These are phyloP conservation scores for Chaetodon trifascialis DNA, from an alignment of 2,113 vertebrate genomes.

Conservation along the genomic window DNA sequence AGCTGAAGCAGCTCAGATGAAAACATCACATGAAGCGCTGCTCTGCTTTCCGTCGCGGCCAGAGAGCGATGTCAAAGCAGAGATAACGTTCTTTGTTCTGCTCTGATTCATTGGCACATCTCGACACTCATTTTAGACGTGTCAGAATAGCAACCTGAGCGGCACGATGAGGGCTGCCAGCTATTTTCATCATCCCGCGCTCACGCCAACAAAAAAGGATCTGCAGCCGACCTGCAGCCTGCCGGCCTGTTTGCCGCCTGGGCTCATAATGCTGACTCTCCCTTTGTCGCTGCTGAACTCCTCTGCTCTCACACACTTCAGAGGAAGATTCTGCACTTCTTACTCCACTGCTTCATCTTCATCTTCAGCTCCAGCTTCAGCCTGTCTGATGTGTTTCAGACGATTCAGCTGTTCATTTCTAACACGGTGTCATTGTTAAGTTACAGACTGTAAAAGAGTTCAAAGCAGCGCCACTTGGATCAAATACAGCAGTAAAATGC, in stretches of 20 bases:
- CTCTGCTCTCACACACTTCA: too few species aligned
- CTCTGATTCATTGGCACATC: slow-evolving; percentile 43
- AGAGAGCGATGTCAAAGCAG: slow-evolving; percentile 20
- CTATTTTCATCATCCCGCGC: slow-evolving; percentile 47
- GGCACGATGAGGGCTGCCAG: slow-evolving; percentile 15
- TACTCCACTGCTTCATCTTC: too few species aligned
- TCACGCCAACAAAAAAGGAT: slow-evolving; percentile 39
- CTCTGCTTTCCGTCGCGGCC: not conserved
- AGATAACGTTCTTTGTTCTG: slow-evolving; percentile 59
- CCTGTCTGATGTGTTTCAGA: too few species aligned
- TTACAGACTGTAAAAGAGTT: too few species aligned
- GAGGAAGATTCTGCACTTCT: too few species aligned
- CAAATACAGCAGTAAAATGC: too few species aligned
- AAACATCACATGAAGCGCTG: not conserved
- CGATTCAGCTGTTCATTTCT: too few species aligned
- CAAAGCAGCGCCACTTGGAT: too few species aligned
- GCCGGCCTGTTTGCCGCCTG: not conserved
- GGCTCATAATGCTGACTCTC: not conserved
- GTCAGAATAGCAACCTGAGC: slow-evolving; percentile 33
- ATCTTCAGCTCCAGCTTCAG: too few species aligned
- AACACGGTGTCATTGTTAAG: too few species aligned
- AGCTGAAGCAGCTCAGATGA: not conserved
- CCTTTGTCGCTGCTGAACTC: not conserved
- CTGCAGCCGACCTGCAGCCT: not conserved
- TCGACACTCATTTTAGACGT: slow-evolving; percentile 25